phyloP scores from a whole-genome alignment of 2,888 invertebrate genomes.

The Graphium colonna region DNA sequence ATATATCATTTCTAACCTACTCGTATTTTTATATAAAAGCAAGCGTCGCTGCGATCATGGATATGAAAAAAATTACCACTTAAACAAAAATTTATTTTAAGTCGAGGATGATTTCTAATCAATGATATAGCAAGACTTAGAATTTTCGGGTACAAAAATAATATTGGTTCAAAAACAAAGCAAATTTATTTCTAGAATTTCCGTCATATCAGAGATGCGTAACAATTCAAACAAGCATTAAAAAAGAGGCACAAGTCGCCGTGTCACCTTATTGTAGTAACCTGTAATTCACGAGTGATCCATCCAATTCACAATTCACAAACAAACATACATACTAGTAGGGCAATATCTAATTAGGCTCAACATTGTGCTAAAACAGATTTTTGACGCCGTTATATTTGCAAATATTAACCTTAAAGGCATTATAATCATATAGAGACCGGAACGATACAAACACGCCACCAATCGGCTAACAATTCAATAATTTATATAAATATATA shows the following conservation, averaged over 20 bases:
- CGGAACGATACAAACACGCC: too few relatives aligned
- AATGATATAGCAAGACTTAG: too few relatives aligned
- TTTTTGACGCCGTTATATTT: background rate
- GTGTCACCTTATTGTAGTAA: too few relatives aligned
- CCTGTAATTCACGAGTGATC: too few relatives aligned
- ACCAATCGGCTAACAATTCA: conserved; percentile 1
- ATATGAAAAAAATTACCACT: too few relatives aligned
- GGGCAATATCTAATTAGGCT: background rate
- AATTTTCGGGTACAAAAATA: background rate
- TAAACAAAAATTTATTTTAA: too few relatives aligned
- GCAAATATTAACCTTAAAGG: background rate
- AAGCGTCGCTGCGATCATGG: background rate
- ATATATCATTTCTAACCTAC: background rate
- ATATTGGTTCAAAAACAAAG: background rate
- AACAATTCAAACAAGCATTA: background rate
- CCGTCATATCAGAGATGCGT: background rate
- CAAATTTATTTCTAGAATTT: background rate
- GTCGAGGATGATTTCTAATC: too few relatives aligned
- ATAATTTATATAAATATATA: conserved; percentile 10
- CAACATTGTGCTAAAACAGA: background rate
- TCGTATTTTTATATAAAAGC: background rate
- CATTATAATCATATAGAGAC: background rate
- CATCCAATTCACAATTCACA: background rate
- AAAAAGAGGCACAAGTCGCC: background rate
- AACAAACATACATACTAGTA: background rate